These are phyloP conservation scores for Rhagonycha fulva DNA, from an alignment of 2,888 invertebrate species.

Conservation along the genomic window DNA sequence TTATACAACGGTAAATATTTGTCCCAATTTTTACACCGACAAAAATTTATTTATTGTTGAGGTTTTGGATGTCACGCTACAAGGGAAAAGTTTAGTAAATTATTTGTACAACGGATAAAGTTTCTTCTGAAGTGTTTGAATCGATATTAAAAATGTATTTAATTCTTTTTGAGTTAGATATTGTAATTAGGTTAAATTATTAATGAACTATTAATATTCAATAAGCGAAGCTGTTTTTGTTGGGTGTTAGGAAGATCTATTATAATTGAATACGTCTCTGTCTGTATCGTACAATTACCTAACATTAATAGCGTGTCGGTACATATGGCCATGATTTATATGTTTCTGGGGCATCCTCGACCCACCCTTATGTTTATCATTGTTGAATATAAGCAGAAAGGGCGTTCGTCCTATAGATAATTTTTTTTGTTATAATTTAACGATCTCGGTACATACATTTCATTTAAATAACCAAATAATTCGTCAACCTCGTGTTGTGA, in stretches of 20 bases:
- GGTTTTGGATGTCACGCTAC: background rate
- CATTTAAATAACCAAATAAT: slow-evolving; percentile 39
- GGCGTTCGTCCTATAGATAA: slow-evolving; percentile 26
- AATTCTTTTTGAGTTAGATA: background rate
- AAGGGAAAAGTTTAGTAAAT: background rate
- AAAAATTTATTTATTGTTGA: background rate
- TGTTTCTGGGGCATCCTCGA: slow-evolving; percentile 30
- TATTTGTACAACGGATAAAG: background rate
- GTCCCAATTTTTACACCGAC: background rate
- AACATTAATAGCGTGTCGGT: slow-evolving; percentile 35
- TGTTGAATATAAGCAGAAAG: slow-evolving; percentile 32
- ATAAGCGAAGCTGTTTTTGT: background rate
- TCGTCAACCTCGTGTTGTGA: slow-evolving; percentile 32
- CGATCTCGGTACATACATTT: slow-evolving; percentile 31
- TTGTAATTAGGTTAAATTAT: background rate
- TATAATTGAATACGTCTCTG: slow-evolving; percentile 11
- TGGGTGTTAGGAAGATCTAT: background rate
- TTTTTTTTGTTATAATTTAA: slow-evolving; percentile 30
- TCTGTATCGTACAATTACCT: slow-evolving; percentile 30
- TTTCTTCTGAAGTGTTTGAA: background rate
- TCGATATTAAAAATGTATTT: background rate
- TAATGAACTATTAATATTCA: background rate
- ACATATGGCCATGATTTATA: slow-evolving; percentile 38
- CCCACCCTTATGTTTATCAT: slow-evolving; percentile 32
- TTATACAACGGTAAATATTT: background rate